A percentile compares a stretch with the other conserved stretches of the same genome.
phyloP scores from a whole-genome alignment of 2,888 invertebrate genomes.

The Tetranychus piercei region DNA sequence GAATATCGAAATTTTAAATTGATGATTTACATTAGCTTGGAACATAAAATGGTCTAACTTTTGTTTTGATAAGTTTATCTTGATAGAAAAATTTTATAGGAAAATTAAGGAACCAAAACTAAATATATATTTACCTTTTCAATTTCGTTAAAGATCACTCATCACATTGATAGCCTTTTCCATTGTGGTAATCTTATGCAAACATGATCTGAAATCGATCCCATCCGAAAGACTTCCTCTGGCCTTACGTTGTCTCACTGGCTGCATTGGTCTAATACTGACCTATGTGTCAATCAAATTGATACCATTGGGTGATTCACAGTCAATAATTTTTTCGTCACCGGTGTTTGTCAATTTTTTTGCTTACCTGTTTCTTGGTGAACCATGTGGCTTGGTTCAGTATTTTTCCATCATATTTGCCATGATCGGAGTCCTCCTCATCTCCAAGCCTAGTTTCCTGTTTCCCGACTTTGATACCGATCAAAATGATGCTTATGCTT shows the following conservation, averaged over 20 bases:
- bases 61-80: too few species aligned
- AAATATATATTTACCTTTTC: too few species aligned
- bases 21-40: too few species aligned
- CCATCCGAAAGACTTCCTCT: neutral
- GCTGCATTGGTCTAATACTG: neutral
- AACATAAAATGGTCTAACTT: too few species aligned
- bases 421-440: conserved; percentile 61
- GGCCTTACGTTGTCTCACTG: neutral
- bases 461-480: conserved; percentile 36
- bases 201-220: neutral
- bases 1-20: too few species aligned
- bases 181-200: too few species aligned
- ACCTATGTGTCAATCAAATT: conserved; percentile 31
- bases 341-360: conserved; percentile 69
- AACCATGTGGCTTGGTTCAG: conserved; percentile 57
- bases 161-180: too few species aligned
- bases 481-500: neutral
- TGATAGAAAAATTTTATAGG: too few species aligned
- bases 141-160: too few species aligned
- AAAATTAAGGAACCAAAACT: too few species aligned
- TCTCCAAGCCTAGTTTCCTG: conserved; percentile 60
- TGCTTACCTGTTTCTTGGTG: conserved; percentile 48
- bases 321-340: conserved; percentile 71
- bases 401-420: conserved; percentile 61
- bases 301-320: conserved; percentile 75